A percentile compares a stretch with the other conserved stretches of the same genome.
Conservation (phyloP, 2,888 invertebrate genomes). For the Sialis lutaria region DNA sequence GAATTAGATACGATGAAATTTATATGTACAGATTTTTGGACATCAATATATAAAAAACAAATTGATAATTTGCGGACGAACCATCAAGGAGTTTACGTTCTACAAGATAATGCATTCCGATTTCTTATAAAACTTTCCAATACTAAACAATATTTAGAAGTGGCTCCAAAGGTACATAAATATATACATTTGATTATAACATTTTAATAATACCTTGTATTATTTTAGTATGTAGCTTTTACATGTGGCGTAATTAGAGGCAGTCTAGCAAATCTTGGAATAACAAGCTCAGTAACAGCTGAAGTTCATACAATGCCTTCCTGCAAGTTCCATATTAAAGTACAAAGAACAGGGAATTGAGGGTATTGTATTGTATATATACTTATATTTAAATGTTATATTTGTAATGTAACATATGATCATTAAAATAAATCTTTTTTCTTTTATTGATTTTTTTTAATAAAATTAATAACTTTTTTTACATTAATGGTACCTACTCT, state of each 20-base stretch:
- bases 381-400: no score
- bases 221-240: conserved; percentile 68
- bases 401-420: no score
- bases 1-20: conserved; percentile 97
- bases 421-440: no score
- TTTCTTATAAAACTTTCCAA: conserved; percentile 77
- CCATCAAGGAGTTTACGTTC: conserved; percentile 94
- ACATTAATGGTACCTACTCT: no score
- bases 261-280: conserved; percentile 84
- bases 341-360: conserved; percentile 43
- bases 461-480: no score
- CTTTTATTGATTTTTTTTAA: no score
- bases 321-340: conserved; percentile 83
- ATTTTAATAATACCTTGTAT: conserved; percentile 4
- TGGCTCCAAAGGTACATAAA: conserved; percentile 57
- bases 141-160: conserved; percentile 79
- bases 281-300: conserved; percentile 86
- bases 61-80: conserved; percentile 95
- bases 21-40: conserved; percentile 98
- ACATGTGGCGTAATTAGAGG: conserved; percentile 93
- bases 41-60: conserved; percentile 93
- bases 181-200: background rate
- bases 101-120: conserved; percentile 90
- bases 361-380: background rate
- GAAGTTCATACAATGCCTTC: conserved; percentile 86